A percentile compares a stretch with the other conserved stretches of the same genome.
Conservation (phyloP, 2,113 vertebrate species). For the Talpa occidentalis region DNA sequence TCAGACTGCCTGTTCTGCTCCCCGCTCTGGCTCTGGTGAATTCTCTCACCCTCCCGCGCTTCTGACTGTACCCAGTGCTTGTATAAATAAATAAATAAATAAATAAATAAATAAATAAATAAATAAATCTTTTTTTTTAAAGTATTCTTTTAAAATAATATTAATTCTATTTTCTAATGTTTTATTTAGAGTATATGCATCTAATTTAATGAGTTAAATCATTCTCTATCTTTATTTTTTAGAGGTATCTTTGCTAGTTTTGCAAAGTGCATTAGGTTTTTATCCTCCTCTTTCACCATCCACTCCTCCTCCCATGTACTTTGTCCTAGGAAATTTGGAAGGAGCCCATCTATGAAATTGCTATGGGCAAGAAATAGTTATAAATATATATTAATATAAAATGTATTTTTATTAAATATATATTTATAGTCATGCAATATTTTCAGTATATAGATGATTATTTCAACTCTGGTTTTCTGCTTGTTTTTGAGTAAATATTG, state of each 20-base stretch:
- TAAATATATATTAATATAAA: neutral
- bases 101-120: no score
- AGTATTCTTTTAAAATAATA: conserved; percentile 14
- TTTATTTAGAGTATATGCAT: neutral
- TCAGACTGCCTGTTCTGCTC: no score
- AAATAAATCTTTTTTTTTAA: no score
- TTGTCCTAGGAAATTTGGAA: neutral
- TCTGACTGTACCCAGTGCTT: no score
- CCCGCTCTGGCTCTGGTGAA: no score
- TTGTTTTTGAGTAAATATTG: conserved; percentile 33
- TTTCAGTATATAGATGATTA: neutral
- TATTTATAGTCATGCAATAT: neutral
- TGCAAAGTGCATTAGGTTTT: neutral
- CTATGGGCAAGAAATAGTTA: neutral
- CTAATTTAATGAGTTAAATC: conserved; percentile 32
- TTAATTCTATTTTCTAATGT: neutral
- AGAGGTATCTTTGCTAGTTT: neutral
- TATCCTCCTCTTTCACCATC: fast-evolving
- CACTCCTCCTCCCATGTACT: fast-evolving
- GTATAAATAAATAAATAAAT: no score
- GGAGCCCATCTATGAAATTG: neutral
- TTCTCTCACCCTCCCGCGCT: no score
- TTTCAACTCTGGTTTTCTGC: neutral
- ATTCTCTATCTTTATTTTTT: neutral
- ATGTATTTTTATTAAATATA: no score